A percentile compares a stretch with the other conserved stretches of the same genome.
phyloP scores from a whole-genome alignment of 1,140 invertebrate genomes.

The Dendrolimus punctatus region DNA sequence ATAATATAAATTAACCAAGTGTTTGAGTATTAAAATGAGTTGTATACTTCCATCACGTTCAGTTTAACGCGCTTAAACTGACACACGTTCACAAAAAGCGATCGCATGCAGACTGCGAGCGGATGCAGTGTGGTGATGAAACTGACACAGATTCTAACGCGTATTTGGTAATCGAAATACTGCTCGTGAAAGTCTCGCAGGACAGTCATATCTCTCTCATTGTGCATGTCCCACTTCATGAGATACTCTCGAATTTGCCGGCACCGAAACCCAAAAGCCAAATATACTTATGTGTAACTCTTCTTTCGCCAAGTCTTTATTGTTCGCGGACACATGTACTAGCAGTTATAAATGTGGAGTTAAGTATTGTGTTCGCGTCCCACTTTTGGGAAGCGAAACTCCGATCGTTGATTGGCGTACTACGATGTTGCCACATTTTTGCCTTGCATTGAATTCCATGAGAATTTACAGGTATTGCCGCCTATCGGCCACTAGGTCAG shows the following conservation, averaged over 20 bases:
- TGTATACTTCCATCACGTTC: too few species aligned
- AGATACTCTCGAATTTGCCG: slow-evolving; percentile 47
- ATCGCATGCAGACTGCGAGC: slow-evolving; percentile 43
- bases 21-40: too few species aligned
- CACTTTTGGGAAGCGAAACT: slow-evolving; percentile 57
- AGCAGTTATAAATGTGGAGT: slow-evolving; percentile 31
- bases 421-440: slow-evolving; percentile 58
- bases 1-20: too few species aligned
- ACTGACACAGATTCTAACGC: slow-evolving; percentile 69
- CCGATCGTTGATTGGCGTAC: slow-evolving; percentile 54
- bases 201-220: slow-evolving; percentile 50
- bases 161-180: slow-evolving; percentile 68
- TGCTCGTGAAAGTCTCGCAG: slow-evolving; percentile 66
- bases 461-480: slow-evolving; percentile 48
- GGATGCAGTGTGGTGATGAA: slow-evolving; percentile 63
- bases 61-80: slow-evolving; percentile 14
- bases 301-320: slow-evolving; percentile 36
- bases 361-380: slow-evolving; percentile 42
- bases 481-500: slow-evolving; percentile 49
- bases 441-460: slow-evolving; percentile 60
- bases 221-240: slow-evolving; percentile 53
- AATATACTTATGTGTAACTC: slow-evolving; percentile 33
- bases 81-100: slow-evolving; percentile 36
- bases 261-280: slow-evolving; percentile 58
- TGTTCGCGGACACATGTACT: slow-evolving; percentile 34